These are phyloP conservation scores for Chelonus insularis DNA, from an alignment of 1,140 invertebrate genomes.

Conservation along the genomic window DNA sequence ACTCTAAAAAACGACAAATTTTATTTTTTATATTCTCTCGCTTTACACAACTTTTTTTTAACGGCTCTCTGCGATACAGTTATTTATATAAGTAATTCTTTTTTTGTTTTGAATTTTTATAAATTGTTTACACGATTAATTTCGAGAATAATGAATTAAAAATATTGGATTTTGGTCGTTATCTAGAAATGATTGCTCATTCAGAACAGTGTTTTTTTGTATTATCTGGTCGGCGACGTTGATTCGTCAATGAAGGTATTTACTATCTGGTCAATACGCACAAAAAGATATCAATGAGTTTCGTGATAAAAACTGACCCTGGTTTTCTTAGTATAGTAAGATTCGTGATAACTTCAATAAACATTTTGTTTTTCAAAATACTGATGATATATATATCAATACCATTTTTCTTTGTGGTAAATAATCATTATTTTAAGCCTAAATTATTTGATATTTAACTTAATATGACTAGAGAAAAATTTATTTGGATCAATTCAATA, in stretches of 20 bases:
- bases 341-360: neutral
- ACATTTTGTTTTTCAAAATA: neutral
- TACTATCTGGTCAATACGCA: conserved; percentile 34
- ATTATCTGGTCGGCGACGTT: neutral
- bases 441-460: no score
- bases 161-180: no score
- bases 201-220: conserved; percentile 6
- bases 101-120: no score
- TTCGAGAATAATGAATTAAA: no score
- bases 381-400: no score
- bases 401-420: no score
- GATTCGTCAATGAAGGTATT: conserved; percentile 39
- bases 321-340: neutral
- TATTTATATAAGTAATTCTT: no score
- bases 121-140: no score
- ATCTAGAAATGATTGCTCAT: neutral
- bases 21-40: neutral
- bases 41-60: neutral
- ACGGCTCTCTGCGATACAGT: no score
- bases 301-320: conserved; percentile 30
- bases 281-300: conserved; percentile 21
- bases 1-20: neutral
- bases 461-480: no score
- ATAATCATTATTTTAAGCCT: no score
- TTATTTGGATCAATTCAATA: no score